Conservation (phyloP, 1,140 invertebrate genomes). For the Akabosia matsudoensis region DNA sequence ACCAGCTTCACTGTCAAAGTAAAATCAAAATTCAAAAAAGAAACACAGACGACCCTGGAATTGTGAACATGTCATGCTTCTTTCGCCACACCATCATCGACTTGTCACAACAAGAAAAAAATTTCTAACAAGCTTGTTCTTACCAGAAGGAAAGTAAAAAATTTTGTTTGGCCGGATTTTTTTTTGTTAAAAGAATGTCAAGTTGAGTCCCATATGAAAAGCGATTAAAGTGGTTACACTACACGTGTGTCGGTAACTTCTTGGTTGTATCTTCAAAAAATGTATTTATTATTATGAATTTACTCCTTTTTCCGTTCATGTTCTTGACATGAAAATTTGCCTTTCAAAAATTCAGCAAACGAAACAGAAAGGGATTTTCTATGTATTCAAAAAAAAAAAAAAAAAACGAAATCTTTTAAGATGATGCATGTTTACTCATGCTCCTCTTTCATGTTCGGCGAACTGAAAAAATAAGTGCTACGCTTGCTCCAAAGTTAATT, state of each 20-base stretch:
- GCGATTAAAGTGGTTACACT: no score
- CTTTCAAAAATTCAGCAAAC: conserved; percentile 14
- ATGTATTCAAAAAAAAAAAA: neutral
- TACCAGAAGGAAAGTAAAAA: no score
- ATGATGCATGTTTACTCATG: conserved; percentile 12
- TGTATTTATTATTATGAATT: neutral
- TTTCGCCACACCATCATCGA: neutral
- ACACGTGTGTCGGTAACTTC: neutral
- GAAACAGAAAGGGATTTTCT: neutral
- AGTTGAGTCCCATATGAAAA: no score
- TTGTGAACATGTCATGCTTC: neutral
- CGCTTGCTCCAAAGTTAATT: conserved; percentile 12
- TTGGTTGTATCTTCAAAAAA: no score
- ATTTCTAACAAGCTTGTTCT: neutral
- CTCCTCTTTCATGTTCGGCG: conserved; percentile 5
- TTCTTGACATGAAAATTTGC: conserved; percentile 12
- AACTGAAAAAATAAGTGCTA: conserved; percentile 19
- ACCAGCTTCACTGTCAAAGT: neutral
- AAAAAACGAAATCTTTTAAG: conserved; percentile 12
- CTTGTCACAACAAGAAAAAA: neutral
- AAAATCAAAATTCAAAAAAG: conserved; percentile 5
- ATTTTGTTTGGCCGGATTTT: no score
- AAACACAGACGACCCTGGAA: neutral
- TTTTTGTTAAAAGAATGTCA: no score
- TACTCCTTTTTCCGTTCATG: neutral